phyloP scores from a whole-genome alignment of 2,113 vertebrate species.

The Dromiciops gliroides region DNA sequence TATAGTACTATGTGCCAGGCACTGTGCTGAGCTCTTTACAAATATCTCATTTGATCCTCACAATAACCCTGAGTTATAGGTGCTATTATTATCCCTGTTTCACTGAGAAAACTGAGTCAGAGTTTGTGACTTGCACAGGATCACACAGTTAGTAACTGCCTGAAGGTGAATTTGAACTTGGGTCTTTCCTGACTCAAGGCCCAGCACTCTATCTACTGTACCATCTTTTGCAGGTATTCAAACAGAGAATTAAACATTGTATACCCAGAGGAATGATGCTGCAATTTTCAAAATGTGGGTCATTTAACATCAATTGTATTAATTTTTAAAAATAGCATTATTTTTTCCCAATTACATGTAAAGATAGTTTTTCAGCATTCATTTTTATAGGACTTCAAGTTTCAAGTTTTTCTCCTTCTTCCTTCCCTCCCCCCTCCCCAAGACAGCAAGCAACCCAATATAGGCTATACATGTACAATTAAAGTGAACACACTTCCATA shows the following conservation, averaged over 20 bases:
- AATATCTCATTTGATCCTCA: background rate
- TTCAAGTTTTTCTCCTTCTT: no score
- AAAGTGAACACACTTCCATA: no score
- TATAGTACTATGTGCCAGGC: background rate
- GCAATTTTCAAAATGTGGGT: constrained; percentile 63
- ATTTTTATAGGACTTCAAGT: no score
- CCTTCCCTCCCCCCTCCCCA: no score
- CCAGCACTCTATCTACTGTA: background rate
- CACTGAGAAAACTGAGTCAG: background rate
- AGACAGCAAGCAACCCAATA: no score
- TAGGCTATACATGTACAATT: no score
- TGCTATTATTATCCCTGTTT: background rate
- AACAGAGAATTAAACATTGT: constrained; percentile 17
- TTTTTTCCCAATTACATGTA: no score
- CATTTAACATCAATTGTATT: constrained; percentile 59
- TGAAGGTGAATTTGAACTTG: background rate
- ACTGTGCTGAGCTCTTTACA: background rate
- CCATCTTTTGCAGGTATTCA: background rate
- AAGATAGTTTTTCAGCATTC: no score
- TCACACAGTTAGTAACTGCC: background rate
- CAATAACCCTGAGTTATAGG: background rate
- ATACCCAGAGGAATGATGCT: background rate
- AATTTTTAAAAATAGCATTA: no score
- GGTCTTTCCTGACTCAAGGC: background rate
- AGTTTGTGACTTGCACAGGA: background rate